phyloP scores from a whole-genome alignment of 2,888 invertebrate genomes.

The Carcina quercana region DNA sequence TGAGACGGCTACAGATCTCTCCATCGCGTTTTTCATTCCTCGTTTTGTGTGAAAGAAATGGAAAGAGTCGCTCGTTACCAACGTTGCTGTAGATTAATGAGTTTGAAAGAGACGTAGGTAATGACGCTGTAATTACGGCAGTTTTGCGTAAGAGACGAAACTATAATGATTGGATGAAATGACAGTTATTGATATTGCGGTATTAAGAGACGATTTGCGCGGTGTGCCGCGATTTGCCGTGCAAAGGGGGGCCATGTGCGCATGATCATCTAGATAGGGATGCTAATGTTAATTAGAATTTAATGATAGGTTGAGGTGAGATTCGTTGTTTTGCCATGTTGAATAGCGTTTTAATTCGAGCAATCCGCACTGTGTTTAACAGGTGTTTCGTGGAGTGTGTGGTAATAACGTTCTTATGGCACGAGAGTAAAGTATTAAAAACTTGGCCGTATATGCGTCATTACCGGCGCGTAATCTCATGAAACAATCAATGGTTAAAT shows the following conservation, averaged over 20 bases:
- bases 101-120: slow-evolving; percentile 63
- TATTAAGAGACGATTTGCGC: slow-evolving; percentile 51
- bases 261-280: slow-evolving; percentile 35
- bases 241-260: slow-evolving; percentile 33
- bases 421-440: too few species aligned
- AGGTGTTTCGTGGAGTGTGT: slow-evolving; percentile 6
- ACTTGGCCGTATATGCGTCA: too few species aligned
- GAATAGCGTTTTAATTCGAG: slow-evolving; percentile 18
- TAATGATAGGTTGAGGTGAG: slow-evolving; percentile 46
- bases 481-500: too few species aligned
- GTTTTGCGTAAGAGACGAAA: slow-evolving; percentile 64
- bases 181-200: slow-evolving; percentile 69
- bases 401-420: too few species aligned
- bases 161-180: slow-evolving; percentile 62
- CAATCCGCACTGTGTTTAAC: slow-evolving; percentile 8
- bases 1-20: slow-evolving; percentile 40
- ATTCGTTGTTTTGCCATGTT: slow-evolving; percentile 23
- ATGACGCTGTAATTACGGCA: slow-evolving; percentile 57
- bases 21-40: slow-evolving; percentile 30
- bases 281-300: slow-evolving; percentile 58
- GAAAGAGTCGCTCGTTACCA: slow-evolving; percentile 45
- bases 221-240: slow-evolving; percentile 34
- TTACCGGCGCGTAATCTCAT: too few species aligned
- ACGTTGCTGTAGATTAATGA: slow-evolving; percentile 55
- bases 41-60: slow-evolving; percentile 57